Evolutionary conservation across 2,888 invertebrate genomes (phyloP).

Genomic region (Neocrepidodera transversa): DNA sequence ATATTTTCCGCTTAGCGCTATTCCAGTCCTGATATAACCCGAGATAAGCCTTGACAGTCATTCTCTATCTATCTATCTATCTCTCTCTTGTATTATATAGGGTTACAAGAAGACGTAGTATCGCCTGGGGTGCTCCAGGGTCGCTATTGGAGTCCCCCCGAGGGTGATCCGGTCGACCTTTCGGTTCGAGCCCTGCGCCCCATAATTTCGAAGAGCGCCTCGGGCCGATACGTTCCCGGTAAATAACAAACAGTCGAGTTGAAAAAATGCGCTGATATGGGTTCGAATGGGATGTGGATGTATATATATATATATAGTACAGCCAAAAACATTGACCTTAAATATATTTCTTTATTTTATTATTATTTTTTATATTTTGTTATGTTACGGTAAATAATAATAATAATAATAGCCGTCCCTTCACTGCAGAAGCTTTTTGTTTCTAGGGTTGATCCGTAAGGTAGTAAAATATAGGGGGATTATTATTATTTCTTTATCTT

Average conservation of each 20-base stretch:
- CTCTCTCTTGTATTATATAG: conserved; percentile 14
- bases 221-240: conserved; percentile 48
- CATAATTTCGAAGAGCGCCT: conserved; percentile 53
- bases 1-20: neutral
- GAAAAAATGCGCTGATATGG: conserved; percentile 14
- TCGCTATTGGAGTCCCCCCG: conserved; percentile 45
- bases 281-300: conserved; percentile 5
- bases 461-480: too few relatives aligned
- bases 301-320: too few relatives aligned
- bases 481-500: too few relatives aligned
- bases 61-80: too few relatives aligned
- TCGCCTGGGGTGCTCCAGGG: conserved; percentile 47
- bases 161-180: conserved; percentile 52
- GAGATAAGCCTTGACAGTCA: conserved; percentile 1
- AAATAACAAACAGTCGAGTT: conserved; percentile 49
- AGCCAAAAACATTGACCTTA: too few relatives aligned
- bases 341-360: too few relatives aligned
- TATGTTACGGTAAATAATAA: too few relatives aligned
- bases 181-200: conserved; percentile 46
- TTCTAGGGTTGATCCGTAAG: too few relatives aligned
- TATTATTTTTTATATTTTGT: too few relatives aligned
- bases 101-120: conserved; percentile 26
- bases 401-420: too few relatives aligned
- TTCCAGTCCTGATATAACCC: conserved; percentile 9
- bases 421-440: too few relatives aligned